A percentile compares a stretch with the other conserved stretches of the same genome.
Conservation (phyloP, 1,140 invertebrate genomes). For the Drosophila eugracilis region DNA sequence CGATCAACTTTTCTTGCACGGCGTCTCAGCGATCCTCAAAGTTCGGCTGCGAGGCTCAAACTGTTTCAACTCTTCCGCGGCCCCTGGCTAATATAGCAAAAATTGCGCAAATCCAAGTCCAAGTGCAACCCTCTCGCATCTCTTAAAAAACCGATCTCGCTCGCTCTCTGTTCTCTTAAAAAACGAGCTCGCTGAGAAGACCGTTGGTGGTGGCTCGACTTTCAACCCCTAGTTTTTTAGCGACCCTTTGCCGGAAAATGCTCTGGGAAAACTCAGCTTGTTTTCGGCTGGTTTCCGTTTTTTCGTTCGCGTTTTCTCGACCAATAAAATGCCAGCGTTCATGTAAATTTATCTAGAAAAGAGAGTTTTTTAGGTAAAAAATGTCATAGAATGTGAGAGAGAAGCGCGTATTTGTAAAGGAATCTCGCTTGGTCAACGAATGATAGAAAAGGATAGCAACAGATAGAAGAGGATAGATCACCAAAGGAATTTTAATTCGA, state of each 20-base stretch:
- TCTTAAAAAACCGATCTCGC: slow-evolving; percentile 72
- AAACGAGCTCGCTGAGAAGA: slow-evolving; percentile 9
- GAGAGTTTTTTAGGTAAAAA: slow-evolving; percentile 79
- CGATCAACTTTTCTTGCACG: slow-evolving; percentile 46
- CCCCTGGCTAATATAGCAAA: slow-evolving; percentile 77
- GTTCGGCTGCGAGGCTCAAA: slow-evolving; percentile 81
- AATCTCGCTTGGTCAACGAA: slow-evolving; percentile 53
- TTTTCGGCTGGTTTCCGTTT: slow-evolving; percentile 44
- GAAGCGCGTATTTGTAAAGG: slow-evolving; percentile 52
- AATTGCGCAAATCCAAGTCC: slow-evolving; percentile 49
- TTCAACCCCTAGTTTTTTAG: slow-evolving; percentile 44
- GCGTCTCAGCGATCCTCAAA: slow-evolving; percentile 65
- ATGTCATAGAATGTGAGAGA: slow-evolving; percentile 32
- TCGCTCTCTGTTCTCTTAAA: slow-evolving; percentile 51
- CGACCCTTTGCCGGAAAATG: slow-evolving; percentile 52
- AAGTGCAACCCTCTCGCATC: slow-evolving; percentile 62
- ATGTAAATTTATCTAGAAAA: slow-evolving; percentile 78
- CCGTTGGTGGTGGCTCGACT: slow-evolving; percentile 28
- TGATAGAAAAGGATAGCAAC: slow-evolving; percentile 7
- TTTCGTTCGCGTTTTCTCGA: slow-evolving; percentile 56
- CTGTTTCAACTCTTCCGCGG: slow-evolving; percentile 83
- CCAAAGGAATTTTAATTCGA: slow-evolving; percentile 42
- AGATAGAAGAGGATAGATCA: slow-evolving; percentile 16
- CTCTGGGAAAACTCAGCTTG: slow-evolving; percentile 58
- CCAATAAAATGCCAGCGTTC: slow-evolving; percentile 77